Conservation (phyloP, 2,888 invertebrate genomes). For the Hydrotaea cyrtoneurina region DNA sequence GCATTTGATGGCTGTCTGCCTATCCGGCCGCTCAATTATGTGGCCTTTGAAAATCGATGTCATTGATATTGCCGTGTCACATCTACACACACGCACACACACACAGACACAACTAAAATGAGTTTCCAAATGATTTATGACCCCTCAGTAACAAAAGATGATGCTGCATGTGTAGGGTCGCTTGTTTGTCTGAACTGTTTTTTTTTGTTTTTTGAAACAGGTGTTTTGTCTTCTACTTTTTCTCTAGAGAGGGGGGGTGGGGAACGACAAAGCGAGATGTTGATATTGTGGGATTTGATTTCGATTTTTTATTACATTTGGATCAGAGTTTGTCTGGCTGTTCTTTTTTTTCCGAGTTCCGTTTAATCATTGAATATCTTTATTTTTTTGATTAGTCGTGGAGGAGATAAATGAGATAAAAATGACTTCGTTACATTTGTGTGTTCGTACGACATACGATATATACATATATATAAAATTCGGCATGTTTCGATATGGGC, state of each 20-base stretch:
- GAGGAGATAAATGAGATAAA: no score
- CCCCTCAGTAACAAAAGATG: conserved; percentile 36
- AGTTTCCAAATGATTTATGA: conserved; percentile 54
- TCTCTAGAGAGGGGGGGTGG: background rate
- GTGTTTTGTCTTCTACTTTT: conserved; percentile 40
- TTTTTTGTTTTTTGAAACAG: conserved; percentile 44
- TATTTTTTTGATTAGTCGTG: no score
- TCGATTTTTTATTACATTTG: conserved; percentile 15
- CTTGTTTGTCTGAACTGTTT: conserved; percentile 30
- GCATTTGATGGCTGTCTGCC: conserved; percentile 39
- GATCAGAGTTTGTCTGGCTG: background rate
- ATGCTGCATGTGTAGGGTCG: conserved; percentile 10
- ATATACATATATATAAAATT: no score
- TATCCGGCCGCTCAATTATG: background rate
- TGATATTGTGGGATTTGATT: conserved; percentile 29
- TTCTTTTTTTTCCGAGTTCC: background rate
- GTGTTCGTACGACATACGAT: no score
- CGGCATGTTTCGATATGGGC: no score
- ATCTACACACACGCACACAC: background rate
- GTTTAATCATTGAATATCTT: background rate
- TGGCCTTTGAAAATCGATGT: conserved; percentile 52
- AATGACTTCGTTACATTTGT: no score
- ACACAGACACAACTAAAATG: background rate
- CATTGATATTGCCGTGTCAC: conserved; percentile 55
- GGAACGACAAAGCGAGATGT: conserved; percentile 6